Evolutionary conservation across 2,888 invertebrate species (phyloP), one percentile per base, ranked within the genome.

Genomic region (Calephelis perditalis): DNA sequence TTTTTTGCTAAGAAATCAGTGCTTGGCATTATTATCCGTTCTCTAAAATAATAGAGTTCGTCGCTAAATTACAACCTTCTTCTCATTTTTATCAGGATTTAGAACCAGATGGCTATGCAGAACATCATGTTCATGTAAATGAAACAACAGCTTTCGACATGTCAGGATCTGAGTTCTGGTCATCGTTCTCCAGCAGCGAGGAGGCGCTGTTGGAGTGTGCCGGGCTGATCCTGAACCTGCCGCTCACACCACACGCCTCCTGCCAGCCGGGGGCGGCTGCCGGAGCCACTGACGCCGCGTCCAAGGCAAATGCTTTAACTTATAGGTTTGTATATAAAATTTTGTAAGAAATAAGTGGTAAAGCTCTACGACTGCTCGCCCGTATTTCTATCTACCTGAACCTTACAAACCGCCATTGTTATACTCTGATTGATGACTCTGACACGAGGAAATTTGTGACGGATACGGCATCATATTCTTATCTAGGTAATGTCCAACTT

Each of bases 161-260:
- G 83, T 95, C 95, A 68, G 94, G 95, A 82, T 95, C 95, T 0
- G 95, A 95, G 77, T 95, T 94, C 82, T 95, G 94, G 94, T 95
- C 95, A 0, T 95, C 95, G 0, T 95, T 95, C 84, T 95, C 95
- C 15, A 95, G 95, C 76, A 95, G 95, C 55, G 96, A 96, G 73
- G 96, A 96, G 74, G 94, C 95, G 0, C 82, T 96, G 5, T 76
- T 95, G 11, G 94, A 94, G 70, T 95, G 96, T 69, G 94, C 93
- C 43, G 96, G 95, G 0, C 82, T 95, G 47, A 93, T 96, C 62
- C 82, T 95, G 7, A 95, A 94, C 77, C 82, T 95, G 44, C 95
- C 95, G 0, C 78, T 95, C 5, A 93, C 93, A 0, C 94, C 95
- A 0, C 92, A 94, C 70, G 76, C 83, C 4, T 78, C 84, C 3